phyloP scores from a whole-genome alignment of 2,888 invertebrate species.

The Catocala sponsa region DNA sequence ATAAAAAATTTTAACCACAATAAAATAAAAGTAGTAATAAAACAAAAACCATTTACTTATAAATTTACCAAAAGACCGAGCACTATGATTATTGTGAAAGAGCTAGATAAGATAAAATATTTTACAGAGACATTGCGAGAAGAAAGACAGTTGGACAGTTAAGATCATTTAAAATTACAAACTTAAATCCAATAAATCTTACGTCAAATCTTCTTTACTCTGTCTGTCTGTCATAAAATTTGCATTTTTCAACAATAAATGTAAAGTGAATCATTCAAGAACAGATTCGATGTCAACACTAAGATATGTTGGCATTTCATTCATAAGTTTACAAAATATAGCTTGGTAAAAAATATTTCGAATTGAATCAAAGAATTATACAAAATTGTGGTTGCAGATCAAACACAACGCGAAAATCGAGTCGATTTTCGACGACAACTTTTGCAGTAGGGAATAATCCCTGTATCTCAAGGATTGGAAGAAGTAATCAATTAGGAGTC shows the following conservation, averaged over 20 bases:
- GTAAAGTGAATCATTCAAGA: slow-evolving; percentile 44
- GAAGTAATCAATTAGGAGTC: too few species aligned
- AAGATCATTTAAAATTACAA: slow-evolving; percentile 31
- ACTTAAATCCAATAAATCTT: slow-evolving; percentile 48
- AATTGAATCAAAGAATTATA: not conserved
- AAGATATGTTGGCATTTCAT: slow-evolving; percentile 43
- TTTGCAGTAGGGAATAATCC: too few species aligned
- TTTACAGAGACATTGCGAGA: not conserved
- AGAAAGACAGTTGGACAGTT: not conserved
- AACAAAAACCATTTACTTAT: too few species aligned
- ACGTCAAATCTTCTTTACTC: slow-evolving; percentile 26
- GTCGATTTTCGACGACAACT: too few species aligned
- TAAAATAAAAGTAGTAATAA: too few species aligned
- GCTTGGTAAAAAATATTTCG: not conserved
- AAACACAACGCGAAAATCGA: too few species aligned
- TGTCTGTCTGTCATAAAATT: slow-evolving; percentile 48
- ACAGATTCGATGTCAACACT: slow-evolving; percentile 37
- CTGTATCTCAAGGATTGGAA: too few species aligned
- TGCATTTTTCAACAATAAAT: slow-evolving; percentile 52
- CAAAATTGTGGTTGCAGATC: too few species aligned
- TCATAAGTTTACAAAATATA: slow-evolving; percentile 31
- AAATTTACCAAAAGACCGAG: too few species aligned
- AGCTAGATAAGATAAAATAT: not conserved
- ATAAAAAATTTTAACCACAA: too few species aligned
- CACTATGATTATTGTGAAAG: not conserved